A percentile compares a stretch with the other conserved stretches of the same genome.
phyloP scores from a whole-genome alignment of 2,888 invertebrate genomes.

The Keiferia lycopersicella region DNA sequence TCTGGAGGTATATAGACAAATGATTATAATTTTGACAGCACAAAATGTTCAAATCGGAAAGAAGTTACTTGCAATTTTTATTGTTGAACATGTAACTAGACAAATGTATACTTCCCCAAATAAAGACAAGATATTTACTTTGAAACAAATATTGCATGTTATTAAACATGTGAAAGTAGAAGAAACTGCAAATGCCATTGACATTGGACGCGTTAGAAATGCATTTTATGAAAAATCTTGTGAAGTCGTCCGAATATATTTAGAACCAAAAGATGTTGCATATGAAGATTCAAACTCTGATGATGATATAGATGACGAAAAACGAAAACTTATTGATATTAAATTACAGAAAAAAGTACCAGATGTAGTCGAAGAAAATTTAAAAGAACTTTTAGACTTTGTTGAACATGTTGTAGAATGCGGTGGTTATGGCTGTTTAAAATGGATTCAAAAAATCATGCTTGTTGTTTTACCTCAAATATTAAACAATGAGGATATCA shows the following conservation, averaged over 20 bases:
- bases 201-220: slow-evolving; percentile 60
- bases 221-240: slow-evolving; percentile 61
- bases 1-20: slow-evolving; percentile 51
- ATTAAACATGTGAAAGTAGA: slow-evolving; percentile 41
- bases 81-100: slow-evolving; percentile 47
- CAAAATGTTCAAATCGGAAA: slow-evolving; percentile 47
- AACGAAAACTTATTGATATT: neutral
- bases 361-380: slow-evolving; percentile 32
- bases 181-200: slow-evolving; percentile 43
- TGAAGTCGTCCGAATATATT: slow-evolving; percentile 51
- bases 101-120: slow-evolving; percentile 40
- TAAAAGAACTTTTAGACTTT: slow-evolving; percentile 47
- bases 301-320: neutral
- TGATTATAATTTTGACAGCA: slow-evolving; percentile 51
- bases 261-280: slow-evolving; percentile 36
- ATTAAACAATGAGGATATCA: slow-evolving; percentile 37
- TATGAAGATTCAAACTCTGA: neutral
- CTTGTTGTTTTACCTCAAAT: slow-evolving; percentile 52
- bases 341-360: neutral
- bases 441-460: slow-evolving; percentile 63
- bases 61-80: slow-evolving; percentile 50
- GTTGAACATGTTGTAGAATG: slow-evolving; percentile 63
- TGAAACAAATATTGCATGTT: slow-evolving; percentile 45
- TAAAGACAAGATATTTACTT: slow-evolving; percentile 51
- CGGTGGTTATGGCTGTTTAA: slow-evolving; percentile 73